Percentiles rank a stretch among this genome's conserved stretches.
Conservation (phyloP, 2,888 invertebrate genomes). For the Amiota communis region DNA sequence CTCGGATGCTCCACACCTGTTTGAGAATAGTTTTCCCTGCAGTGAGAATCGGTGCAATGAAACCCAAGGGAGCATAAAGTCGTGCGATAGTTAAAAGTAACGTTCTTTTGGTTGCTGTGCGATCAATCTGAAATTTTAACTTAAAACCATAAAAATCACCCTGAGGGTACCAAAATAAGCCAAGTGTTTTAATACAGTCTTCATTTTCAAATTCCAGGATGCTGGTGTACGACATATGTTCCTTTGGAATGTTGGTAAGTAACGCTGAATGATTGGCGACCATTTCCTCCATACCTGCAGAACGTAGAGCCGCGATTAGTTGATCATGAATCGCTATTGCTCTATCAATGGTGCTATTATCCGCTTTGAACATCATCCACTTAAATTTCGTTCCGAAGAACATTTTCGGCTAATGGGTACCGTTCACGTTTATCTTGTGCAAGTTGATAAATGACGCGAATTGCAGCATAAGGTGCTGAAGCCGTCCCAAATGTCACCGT, state of each 20-base stretch:
- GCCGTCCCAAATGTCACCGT: conserved; percentile 1
- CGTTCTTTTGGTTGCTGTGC: too few species aligned
- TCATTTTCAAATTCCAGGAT: background rate
- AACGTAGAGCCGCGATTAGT: background rate
- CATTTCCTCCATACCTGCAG: conserved; percentile 9
- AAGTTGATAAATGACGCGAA: background rate
- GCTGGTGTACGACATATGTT: background rate
- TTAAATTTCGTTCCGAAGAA: background rate
- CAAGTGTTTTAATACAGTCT: background rate
- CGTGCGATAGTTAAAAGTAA: too few species aligned
- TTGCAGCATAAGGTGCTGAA: background rate
- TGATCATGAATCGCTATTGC: background rate
- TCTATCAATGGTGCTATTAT: background rate
- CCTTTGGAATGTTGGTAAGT: background rate
- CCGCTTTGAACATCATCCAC: too few species aligned
- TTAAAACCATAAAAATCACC: conserved; percentile 9
- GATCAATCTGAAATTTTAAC: background rate
- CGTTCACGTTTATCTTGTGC: background rate
- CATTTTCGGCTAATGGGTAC: background rate
- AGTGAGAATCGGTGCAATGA: conserved; percentile 1
- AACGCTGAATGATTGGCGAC: conserved; percentile 8
- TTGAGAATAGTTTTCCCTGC: background rate
- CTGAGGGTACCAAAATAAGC: conserved; percentile 20
- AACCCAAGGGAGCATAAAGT: background rate
- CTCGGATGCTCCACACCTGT: background rate